Base-by-base conservation (phyloP, 2,888 invertebrate genomes). In the Chalcosyrphus nemorum region DNA sequence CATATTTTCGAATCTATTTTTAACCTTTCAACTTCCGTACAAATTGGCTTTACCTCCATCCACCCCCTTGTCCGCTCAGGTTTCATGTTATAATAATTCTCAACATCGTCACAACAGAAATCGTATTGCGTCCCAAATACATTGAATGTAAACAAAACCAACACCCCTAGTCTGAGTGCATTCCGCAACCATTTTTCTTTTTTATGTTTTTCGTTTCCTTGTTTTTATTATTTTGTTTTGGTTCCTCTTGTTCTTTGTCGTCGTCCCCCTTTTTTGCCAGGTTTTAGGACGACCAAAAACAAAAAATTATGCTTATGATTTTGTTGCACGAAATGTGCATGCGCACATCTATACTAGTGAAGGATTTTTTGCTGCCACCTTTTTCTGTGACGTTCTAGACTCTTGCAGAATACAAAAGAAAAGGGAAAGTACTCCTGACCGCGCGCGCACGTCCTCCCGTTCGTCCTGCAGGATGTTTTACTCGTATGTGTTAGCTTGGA, bases 211-310 rank as follows among this genome's bases (percentile, higher is more conserved):
- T 29, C 2, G 13, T 4, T 15, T 5, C 59, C 27, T 71, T 70
- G 45, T 68, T 68, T 68, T 45, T 43, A 15, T 21, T 0, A 2
- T 63, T 74, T 59, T 76, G 75, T 76, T 76, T 76, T 76, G 76
- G 27, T 45, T 76, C 72, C 50, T 29, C 50, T 50, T 59, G 4
- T 50, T 38, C 59, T 27, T 13, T 13, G 11, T n/a, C 45, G 4
- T 7, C 38, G 13, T 13, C 13, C 13, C 29, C 17, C 32, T 21
- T 15, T 9, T n/a, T 65, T 35, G 35, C 17, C 38, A 4, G 2
- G n/a, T 52, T 24, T n/a, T 41, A 0, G 6, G n/a, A n/a, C n/a
- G n/a, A n/a, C n/a, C n/a, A n/a, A n/a, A n/a, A n/a, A n/a, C 7
- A 27, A 21, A 6, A 7, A 7, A 11, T 32, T 32, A 32, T 32